Evolutionary conservation across 2,888 invertebrate species (phyloP).

Genomic region (Platycheirus albimanus): DNA sequence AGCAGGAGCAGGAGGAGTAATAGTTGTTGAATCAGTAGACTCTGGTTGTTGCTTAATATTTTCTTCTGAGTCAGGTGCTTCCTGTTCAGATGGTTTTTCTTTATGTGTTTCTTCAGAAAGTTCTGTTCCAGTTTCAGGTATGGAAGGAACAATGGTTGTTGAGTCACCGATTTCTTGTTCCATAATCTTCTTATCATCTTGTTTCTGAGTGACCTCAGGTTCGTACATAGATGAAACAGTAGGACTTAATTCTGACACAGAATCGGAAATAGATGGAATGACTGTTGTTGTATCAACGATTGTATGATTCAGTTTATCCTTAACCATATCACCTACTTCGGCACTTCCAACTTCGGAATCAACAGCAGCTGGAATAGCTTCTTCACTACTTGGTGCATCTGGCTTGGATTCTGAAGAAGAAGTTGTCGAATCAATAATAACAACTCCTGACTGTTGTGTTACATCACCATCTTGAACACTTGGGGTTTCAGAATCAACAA

Average conservation of each 20-base stretch:
- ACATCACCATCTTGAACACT: neutral
- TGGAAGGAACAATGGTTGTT: neutral
- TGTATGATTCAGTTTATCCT: slow-evolving; percentile 8
- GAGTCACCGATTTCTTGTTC: no score
- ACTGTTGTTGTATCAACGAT: slow-evolving; percentile 27
- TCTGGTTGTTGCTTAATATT: neutral
- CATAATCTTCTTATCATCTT: no score
- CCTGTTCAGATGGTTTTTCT: neutral
- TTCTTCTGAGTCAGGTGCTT: neutral
- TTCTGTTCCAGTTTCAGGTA: neutral
- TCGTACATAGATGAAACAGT: no score
- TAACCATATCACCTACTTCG: neutral
- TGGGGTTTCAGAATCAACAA: slow-evolving; percentile 54
- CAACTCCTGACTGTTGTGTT: neutral
- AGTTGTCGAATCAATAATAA: neutral
- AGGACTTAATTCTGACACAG: no score
- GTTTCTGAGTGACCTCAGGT: no score
- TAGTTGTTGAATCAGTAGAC: slow-evolving; percentile 4
- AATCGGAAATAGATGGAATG: no score
- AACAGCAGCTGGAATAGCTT: neutral
- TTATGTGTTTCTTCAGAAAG: neutral
- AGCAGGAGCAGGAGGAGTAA: slow-evolving; percentile 27
- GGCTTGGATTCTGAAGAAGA: slow-evolving; percentile 46
- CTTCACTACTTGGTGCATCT: slow-evolving; percentile 11
- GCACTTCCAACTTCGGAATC: slow-evolving; percentile 59